Evolutionary conservation across 2,888 invertebrate species (phyloP), one percentile per base, ranked within the genome.

Genomic region (Caenorhabditis sp.): DNA sequence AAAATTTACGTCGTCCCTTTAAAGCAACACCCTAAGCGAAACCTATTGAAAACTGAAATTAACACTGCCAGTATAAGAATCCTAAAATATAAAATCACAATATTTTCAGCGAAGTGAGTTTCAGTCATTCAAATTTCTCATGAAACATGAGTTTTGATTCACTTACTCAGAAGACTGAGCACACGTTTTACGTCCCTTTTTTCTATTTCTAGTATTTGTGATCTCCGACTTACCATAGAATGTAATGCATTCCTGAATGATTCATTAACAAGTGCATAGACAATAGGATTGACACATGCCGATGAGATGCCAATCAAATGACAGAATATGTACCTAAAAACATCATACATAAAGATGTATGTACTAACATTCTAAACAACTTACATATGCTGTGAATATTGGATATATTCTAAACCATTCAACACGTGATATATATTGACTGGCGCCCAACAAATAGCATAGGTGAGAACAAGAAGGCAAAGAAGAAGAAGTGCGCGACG

Each of bases 231-330:
- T 23, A 76, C 76, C 76, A 76, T 78, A 12, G 72, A 62, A 26
- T 78, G 80, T 8, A 78, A 65, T 27, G 85, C 86, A 60, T 80
- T 77, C 26, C 87, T 77, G 89, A 95, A 95, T 89, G 95, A 95
- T 83, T 95, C 95, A 88, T 95, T 95, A 82, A 95, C 90, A 92
- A 94, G 94, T 12, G 95, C 95, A 89, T 95, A 95, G 1, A 95
- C 91, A 25, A 95, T 90, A 0, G 95, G 95, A 88, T 95, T 95
- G 31, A 94, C 93, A 82, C 94, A 95, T 1, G 95, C 94, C 61
- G 94, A 94, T 12, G 93, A 93, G 92, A 95, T 93, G 8, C 94
- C 92, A 77, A 92, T 90, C 90, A 92, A 90, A 84, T 92, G 92
- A 79, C 91, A 91, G 77, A 91, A 89, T 49, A 91, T 90, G 70